Conservation (phyloP, 1,140 invertebrate genomes). For the Polypedilum pembai region DNA sequence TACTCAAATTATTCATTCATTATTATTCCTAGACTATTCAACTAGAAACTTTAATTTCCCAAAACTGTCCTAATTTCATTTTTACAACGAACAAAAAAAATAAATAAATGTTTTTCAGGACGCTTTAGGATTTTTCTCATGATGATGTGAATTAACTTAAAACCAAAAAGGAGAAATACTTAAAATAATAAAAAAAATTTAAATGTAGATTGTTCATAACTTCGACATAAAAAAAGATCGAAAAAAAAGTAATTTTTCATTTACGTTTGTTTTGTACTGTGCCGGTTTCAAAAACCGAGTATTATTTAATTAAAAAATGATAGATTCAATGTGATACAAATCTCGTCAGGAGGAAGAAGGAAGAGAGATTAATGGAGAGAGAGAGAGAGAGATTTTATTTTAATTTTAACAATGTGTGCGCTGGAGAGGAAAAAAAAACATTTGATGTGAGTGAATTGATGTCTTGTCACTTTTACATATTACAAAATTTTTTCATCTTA, state of each 20-base stretch:
- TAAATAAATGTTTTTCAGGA: not conserved
- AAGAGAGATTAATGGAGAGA: no score
- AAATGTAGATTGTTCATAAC: not conserved
- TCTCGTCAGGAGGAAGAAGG: no score
- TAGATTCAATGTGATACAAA: not conserved
- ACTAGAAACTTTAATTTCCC: no score
- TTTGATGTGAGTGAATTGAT: no score
- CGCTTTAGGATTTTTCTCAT: not conserved
- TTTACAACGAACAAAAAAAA: conserved; percentile 12
- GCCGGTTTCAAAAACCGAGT: conserved; percentile 16
- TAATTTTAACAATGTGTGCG: no score
- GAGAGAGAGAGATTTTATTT: no score
- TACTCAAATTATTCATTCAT: no score
- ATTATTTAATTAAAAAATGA: not conserved
- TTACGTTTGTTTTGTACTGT: not conserved
- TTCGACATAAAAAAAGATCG: not conserved
- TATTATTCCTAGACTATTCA: no score
- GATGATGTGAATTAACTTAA: not conserved
- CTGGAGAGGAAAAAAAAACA: no score
- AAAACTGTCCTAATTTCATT: not conserved
- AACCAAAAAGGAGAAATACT: not conserved
- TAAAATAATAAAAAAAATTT: conserved; percentile 13
- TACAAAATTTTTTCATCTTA: not conserved
- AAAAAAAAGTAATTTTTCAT: not conserved
- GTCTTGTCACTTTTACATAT: not conserved